Conservation (phyloP, 2,888 invertebrate species). For the Caenorhabditis japonica region DNA sequence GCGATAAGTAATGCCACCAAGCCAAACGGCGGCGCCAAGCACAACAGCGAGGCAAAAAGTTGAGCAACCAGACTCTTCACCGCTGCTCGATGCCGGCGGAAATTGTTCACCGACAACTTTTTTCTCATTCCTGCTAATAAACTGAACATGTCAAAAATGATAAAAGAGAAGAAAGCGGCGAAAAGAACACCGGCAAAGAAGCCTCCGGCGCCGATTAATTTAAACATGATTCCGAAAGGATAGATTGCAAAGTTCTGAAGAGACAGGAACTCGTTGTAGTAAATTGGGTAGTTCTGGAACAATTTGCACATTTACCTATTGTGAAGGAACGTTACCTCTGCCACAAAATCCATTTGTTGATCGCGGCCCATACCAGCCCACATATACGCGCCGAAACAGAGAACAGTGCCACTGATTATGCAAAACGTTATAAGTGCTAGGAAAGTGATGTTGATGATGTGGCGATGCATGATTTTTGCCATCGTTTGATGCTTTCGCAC, state of each 20-base stretch:
- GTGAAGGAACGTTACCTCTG: background rate
- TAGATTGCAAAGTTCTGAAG: conserved; percentile 24
- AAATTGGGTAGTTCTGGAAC: conserved; percentile 10
- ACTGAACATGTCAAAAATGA: conserved; percentile 20
- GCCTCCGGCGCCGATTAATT: background rate
- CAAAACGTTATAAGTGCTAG: background rate
- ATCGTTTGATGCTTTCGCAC: conserved; percentile 27
- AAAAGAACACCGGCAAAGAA: conserved; percentile 1
- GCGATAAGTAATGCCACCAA: background rate
- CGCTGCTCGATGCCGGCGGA: background rate
- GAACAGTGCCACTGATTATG: background rate
- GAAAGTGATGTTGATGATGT: background rate
- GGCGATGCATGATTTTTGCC: conserved; percentile 11
- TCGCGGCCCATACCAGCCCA: conserved; percentile 15
- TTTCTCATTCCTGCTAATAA: background rate
- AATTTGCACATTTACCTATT: too few species aligned
- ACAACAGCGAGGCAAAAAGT: conserved; percentile 15
- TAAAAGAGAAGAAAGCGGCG: background rate
- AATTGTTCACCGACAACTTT: conserved; percentile 4
- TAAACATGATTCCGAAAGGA: conserved; percentile 1
- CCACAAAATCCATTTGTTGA: conserved; percentile 19
- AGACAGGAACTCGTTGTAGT: background rate
- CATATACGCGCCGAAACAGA: conserved; percentile 1
- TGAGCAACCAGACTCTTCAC: conserved; percentile 22
- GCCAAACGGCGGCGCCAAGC: conserved; percentile 1